Evolutionary conservation across 2,888 invertebrate species (phyloP).

Genomic region (Parthenolecanium corni): DNA sequence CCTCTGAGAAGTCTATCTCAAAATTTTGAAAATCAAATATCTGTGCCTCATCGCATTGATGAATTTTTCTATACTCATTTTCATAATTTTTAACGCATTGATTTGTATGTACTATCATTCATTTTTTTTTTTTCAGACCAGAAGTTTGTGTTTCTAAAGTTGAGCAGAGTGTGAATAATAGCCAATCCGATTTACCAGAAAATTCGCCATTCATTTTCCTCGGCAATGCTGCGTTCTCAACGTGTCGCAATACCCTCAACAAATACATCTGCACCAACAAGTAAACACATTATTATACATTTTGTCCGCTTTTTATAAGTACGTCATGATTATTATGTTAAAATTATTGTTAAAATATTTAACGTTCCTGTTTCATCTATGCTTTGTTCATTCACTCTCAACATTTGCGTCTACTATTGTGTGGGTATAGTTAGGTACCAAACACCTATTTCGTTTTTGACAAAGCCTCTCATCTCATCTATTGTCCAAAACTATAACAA

Average conservation of each 20-base stretch:
- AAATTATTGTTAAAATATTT: too few species aligned
- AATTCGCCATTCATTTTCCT: slow-evolving; percentile 38
- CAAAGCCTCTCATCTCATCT: too few species aligned
- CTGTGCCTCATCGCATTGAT: too few species aligned
- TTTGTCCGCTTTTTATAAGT: background rate
- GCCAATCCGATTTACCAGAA: slow-evolving; percentile 38
- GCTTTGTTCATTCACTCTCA: too few species aligned
- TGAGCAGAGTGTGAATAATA: slow-evolving; percentile 33
- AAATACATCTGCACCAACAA: slow-evolving; percentile 46
- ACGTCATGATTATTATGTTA: too few species aligned
- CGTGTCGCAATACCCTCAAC: slow-evolving; percentile 42
- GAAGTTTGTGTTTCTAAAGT: slow-evolving; percentile 17
- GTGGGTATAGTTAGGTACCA: too few species aligned
- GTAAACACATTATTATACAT: slow-evolving; percentile 34
- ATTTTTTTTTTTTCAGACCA: slow-evolving; percentile 14
- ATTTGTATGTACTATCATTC: background rate
- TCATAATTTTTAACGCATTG: background rate
- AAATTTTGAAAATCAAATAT: too few species aligned
- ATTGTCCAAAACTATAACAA: too few species aligned
- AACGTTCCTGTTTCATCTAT: too few species aligned
- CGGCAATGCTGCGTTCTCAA: slow-evolving; percentile 42
- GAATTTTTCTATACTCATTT: background rate
- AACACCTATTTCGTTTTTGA: too few species aligned
- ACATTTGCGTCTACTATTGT: too few species aligned
- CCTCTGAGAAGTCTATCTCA: too few species aligned